A percentile compares a stretch with the other conserved stretches of the same genome.
Evolutionary conservation across 2,797 vertebrate species (phyloP).

Genomic region (Lophotriccus pileatus): DNA sequence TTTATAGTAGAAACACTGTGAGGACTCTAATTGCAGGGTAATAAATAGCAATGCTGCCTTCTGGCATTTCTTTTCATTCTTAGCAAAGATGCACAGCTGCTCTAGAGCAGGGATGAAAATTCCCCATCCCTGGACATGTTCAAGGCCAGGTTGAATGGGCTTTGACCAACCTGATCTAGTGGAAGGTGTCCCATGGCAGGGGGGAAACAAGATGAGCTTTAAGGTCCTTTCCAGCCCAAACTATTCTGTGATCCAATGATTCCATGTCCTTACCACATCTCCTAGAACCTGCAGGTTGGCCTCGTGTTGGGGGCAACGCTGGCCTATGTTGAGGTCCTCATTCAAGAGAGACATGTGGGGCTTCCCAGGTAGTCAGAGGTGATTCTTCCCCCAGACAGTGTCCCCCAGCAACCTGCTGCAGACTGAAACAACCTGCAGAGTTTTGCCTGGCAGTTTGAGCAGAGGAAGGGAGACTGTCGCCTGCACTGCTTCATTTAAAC

Average conservation of each 20-base stretch:
- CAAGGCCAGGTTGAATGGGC: neutral
- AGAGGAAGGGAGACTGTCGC: neutral
- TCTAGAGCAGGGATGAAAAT: neutral
- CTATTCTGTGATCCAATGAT: neutral
- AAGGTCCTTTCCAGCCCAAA: neutral
- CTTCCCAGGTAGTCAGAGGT: neutral
- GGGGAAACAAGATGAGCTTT: neutral
- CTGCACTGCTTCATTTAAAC: neutral
- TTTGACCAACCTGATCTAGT: neutral
- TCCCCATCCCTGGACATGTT: neutral
- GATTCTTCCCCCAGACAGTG: neutral
- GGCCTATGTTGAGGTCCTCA: neutral
- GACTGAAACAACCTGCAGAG: neutral
- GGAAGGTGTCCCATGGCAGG: neutral
- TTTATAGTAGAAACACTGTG: constrained; percentile 60
- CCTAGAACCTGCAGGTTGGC: neutral
- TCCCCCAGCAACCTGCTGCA: neutral
- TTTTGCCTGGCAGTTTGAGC: neutral
- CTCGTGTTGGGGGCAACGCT: accelerated
- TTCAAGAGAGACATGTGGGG: neutral
- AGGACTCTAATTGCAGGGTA: constrained; percentile 72
- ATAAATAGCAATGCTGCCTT: constrained; percentile 69
- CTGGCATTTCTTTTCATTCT: constrained; percentile 53
- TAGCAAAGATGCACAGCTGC: constrained; percentile 45
- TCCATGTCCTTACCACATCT: accelerated